A percentile compares a stretch with the other conserved stretches of the same genome.
These are phyloP conservation scores for Salticus scenicus DNA, from an alignment of 2,888 invertebrate species.

Conservation along the genomic window DNA sequence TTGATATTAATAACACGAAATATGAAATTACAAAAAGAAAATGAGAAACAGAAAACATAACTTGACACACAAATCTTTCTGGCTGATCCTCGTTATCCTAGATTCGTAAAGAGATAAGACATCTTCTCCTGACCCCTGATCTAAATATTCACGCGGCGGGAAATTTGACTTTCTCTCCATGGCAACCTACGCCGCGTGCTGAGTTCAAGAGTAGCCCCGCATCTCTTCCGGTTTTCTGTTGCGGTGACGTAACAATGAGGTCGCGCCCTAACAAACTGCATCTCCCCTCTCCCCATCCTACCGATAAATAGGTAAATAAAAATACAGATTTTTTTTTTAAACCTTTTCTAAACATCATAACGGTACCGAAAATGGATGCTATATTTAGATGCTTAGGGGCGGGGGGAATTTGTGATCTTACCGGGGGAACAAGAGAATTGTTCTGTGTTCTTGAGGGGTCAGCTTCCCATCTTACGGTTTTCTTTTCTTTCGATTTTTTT, in stretches of 20 bases:
- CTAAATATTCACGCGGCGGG: not conserved
- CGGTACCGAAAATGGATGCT: slow-evolving; percentile 50
- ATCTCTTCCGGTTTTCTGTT: slow-evolving; percentile 61
- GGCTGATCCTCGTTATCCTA: no score
- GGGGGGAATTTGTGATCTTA: not conserved
- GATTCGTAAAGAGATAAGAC: no score
- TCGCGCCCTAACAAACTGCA: slow-evolving; percentile 23
- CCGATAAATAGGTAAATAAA: slow-evolving; percentile 69
- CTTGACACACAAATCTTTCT: no score
- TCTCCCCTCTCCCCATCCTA: slow-evolving; percentile 25
- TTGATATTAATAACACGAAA: no score
- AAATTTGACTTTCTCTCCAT: not conserved
- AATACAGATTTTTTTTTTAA: slow-evolving; percentile 47
- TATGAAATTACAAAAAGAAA: no score
- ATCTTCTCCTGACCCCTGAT: not conserved
- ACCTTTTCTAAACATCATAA: slow-evolving; percentile 27
- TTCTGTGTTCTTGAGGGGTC: slow-evolving; percentile 47
- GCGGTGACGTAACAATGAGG: slow-evolving; percentile 63
- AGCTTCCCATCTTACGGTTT: slow-evolving; percentile 61
- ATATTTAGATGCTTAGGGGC: slow-evolving; percentile 38
- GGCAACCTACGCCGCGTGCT: slow-evolving; percentile 31
- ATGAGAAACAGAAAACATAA: no score
- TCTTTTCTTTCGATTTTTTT: slow-evolving; percentile 22
- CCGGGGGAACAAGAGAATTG: not conserved
- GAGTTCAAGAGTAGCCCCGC: slow-evolving; percentile 19